Conservation (phyloP, 2,113 vertebrate species). For the Sorex fumeus region DNA sequence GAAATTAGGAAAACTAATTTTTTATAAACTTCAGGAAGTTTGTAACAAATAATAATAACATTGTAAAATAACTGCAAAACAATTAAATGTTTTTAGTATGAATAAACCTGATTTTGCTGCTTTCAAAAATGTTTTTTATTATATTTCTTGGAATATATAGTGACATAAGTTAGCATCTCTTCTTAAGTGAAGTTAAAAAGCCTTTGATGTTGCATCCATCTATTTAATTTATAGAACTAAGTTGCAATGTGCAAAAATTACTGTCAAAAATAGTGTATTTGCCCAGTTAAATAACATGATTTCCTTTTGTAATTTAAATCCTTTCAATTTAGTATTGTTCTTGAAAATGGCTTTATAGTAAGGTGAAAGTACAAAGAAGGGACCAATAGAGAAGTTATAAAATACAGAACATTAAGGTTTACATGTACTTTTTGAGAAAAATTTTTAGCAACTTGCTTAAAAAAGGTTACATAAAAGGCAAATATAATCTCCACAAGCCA, state of each 20-base stretch:
- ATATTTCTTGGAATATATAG: conserved; percentile 31
- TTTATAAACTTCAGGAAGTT: not conserved
- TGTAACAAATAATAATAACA: conserved; percentile 3
- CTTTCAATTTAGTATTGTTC: conserved; percentile 60
- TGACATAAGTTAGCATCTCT: conserved; percentile 8
- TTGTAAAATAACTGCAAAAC: not conserved
- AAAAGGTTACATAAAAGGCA: conserved; percentile 74
- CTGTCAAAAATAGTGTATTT: too few species aligned
- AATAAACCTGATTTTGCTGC: not conserved
- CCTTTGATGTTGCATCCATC: not conserved
- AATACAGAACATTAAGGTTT: conserved; percentile 48
- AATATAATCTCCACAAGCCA: conserved; percentile 52
- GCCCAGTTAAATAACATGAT: conserved; percentile 30
- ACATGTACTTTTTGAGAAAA: conserved; percentile 48
- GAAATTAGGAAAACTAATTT: not conserved
- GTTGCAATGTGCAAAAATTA: conserved; percentile 38
- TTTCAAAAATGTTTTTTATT: not conserved
- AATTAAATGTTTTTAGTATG: not conserved
- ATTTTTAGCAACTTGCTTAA: conserved; percentile 58
- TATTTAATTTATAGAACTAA: conserved; percentile 75
- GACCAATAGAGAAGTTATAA: conserved; percentile 23
- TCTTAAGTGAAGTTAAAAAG: conserved; percentile 35
- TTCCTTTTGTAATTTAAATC: conserved; percentile 73
- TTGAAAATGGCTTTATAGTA: conserved; percentile 61
- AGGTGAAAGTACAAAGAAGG: conserved; percentile 14